These are phyloP conservation scores for Meliscaeva auricollis DNA, from an alignment of 2,888 invertebrate species.

Conservation along the genomic window DNA sequence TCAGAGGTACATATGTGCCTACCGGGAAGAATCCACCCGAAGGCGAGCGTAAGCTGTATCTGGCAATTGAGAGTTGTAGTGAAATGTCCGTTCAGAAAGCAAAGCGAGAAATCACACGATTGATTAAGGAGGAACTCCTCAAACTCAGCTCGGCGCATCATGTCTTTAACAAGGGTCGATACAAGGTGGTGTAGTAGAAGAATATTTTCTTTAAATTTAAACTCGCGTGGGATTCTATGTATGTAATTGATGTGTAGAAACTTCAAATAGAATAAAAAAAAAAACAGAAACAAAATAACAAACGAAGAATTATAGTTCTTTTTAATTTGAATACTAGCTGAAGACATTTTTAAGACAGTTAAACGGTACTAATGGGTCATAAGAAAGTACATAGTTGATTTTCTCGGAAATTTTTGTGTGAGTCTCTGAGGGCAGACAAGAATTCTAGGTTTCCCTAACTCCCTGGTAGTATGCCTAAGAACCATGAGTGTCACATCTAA, in stretches of 20 bases:
- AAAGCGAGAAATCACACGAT: conserved; percentile 97
- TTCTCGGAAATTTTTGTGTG: too few species aligned
- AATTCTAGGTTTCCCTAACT: too few species aligned
- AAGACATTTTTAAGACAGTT: background rate
- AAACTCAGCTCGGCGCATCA: conserved; percentile 95
- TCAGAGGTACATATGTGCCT: conserved; percentile 97
- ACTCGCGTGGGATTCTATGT: conserved; percentile 33
- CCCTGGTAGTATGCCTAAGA: too few species aligned
- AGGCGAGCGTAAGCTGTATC: conserved; percentile 97
- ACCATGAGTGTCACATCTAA: background rate
- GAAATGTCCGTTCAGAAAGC: conserved; percentile 98
- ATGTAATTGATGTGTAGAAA: conserved; percentile 34
- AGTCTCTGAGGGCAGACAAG: too few species aligned
- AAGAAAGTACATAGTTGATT: too few species aligned
- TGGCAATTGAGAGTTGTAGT: conserved; percentile 99
- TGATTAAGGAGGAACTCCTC: conserved; percentile 98
- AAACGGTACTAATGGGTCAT: too few species aligned
- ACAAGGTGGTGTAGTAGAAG: conserved; percentile 92
- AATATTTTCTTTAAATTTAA: conserved; percentile 5
- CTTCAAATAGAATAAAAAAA: conserved; percentile 21
- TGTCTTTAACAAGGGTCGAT: conserved; percentile 95
- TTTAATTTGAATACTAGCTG: background rate
- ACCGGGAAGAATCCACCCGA: conserved; percentile 95
- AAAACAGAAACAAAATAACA: conserved; percentile 16
- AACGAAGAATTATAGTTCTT: background rate